Evolutionary conservation across 2,797 vertebrate species (phyloP), one percentile per base, ranked within the genome.

Genomic region (Xiphorhynchus erythropygius): DNA sequence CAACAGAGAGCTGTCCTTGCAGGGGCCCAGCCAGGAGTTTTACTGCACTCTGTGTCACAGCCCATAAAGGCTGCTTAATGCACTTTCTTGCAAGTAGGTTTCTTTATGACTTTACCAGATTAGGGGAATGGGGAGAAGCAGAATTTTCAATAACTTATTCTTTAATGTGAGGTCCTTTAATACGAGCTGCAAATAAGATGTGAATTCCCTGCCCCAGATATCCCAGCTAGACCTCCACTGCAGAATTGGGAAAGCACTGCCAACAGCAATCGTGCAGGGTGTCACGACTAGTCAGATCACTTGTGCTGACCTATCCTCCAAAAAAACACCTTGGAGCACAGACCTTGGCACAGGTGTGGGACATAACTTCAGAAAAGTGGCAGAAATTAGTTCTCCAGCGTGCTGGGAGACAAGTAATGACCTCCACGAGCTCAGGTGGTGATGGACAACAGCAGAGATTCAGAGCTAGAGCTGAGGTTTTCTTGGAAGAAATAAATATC

Each of bases 61-160:
- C 60, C 94, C 52, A 80, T 81, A 94, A 94, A 93, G 57, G 30
- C 57, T 41, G 16, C 70, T 69, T 88, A 88, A 91, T 82, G 57
- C 33, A 39, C 52, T 83, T 70, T 52, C 83, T 93, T 86, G 33
- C 19, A 44, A 80, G 57, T 23, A 52, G 49, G 62, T 87, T 87
- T 89, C 79, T 88, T 94, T 86, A 64, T 0, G 1, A 88, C 46
- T 91, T 62, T 69, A 87, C 35, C 65, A 91, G 70, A 88, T 90
- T 59, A 80, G 65, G 86, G 50, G 28, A 59, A 4, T 10, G 11
- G 19, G 15, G n/a, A 90, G 50, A 11, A 84, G 46, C 10, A 80
- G 30, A 15, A 81, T 75, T 84, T 74, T 74, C 37, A 67, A 60
- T 63, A 49, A 37, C 8, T 74, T 73, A 32, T 37, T 80, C 49